Evolutionary conservation across 1,140 invertebrate species (phyloP), one percentile per base, ranked within the genome.

Genomic region (Polypedilum pembai): DNA sequence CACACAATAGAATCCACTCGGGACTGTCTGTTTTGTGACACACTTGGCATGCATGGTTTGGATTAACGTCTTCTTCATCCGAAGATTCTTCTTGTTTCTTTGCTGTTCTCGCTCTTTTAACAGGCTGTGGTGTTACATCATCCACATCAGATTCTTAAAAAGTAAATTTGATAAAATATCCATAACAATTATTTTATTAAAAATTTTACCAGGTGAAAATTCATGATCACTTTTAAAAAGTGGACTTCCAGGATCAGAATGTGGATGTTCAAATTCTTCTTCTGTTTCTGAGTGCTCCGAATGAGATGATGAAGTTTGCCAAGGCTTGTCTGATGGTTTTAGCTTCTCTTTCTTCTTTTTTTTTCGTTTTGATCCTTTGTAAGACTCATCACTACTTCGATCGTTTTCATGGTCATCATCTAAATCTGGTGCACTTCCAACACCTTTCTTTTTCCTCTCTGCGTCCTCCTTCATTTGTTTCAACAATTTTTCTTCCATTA

Each of bases 1-100:
- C 96, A 82, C 96, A 98, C 1, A 98, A 83, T 74, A 98, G 83
- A 78, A 98, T 96, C 94, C 94, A 96, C 81, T 98, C 95, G 0
- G 96, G 95, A 83, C 97, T 94, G 81, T 97, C 93, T 10, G 87
- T 89, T 82, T 94, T 93, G 0, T 88, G 88, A 83, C 95, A 98
- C 78, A 93, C 92, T 77, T 90, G 86, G 84, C 95, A 98, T 7
- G 91, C 86, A 45, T 93, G 91, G 45, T 90, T 89, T 20, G 77
- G 74, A n/a, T 85, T 84, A 1, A 82, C 82, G 76, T 83, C 83
- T 76, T 83, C 82, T 0, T 84, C 81, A 8, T 83, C 80, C 12
- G 21, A 20, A 40, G 78, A 77, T 7, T 73, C 75, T 7, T 79
- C 85, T 80, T 87, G 85, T 33, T 86, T 88, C 80, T 88, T 87